phyloP scores from a whole-genome alignment of 1,140 invertebrate species.

The Pogonognathellus flavescens region DNA sequence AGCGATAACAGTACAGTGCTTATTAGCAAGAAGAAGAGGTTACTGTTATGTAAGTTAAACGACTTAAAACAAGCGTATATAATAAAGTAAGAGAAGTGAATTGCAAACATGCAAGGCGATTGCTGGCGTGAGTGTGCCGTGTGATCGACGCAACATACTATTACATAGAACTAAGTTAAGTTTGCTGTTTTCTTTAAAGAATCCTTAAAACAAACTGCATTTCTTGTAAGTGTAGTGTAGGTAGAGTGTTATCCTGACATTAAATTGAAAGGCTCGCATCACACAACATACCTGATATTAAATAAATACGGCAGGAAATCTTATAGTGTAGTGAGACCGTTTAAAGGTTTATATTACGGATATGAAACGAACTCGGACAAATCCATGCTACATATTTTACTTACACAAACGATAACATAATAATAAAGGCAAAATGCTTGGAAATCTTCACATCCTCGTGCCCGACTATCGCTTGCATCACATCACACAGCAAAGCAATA shows the following conservation, averaged over 20 bases:
- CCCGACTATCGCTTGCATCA: too few species aligned
- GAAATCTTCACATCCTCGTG: too few species aligned
- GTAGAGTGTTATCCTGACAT: too few species aligned
- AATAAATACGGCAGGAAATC: too few species aligned
- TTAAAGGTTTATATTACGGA: too few species aligned
- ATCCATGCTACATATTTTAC: too few species aligned
- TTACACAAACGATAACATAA: too few species aligned
- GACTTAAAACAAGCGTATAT: not conserved
- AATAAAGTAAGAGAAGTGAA: constrained; percentile 12
- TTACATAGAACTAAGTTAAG: not conserved
- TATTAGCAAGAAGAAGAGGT: not conserved
- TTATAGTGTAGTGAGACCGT: too few species aligned
- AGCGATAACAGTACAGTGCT: constrained; percentile 16
- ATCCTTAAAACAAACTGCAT: constrained; percentile 5
- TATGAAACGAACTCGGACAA: too few species aligned
- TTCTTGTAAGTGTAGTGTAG: not conserved
- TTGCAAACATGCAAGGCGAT: constrained; percentile 40
- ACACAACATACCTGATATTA: not conserved
- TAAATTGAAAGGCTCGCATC: not conserved
- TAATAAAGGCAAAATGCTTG: too few species aligned
- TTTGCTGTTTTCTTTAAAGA: constrained; percentile 9
- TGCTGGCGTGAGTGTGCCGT: constrained; percentile 35
- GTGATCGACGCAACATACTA: not conserved
- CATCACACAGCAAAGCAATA: too few species aligned
- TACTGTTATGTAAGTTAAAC: constrained; percentile 13